Conservation (phyloP, 2,888 invertebrate genomes). For the Rhopalosiphum nymphaeae region DNA sequence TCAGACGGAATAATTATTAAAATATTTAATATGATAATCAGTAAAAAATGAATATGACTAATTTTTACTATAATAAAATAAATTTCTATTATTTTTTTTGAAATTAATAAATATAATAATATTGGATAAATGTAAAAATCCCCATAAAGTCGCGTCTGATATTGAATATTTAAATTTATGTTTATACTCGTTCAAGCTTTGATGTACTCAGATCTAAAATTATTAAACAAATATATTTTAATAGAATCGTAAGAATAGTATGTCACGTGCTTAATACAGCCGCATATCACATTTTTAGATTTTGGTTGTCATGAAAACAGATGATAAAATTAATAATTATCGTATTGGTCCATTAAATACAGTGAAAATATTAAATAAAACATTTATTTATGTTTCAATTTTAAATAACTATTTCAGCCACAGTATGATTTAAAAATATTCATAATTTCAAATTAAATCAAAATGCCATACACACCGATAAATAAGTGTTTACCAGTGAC, state of each 20-base stretch:
- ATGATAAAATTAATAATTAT: background rate
- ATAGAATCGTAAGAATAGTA: background rate
- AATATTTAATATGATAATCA: background rate
- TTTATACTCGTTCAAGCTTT: background rate
- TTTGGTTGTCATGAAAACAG: background rate
- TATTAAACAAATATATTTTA: background rate
- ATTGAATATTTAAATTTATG: background rate
- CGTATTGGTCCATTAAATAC: background rate
- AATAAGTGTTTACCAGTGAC: slow-evolving; percentile 5
- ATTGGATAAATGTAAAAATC: background rate
- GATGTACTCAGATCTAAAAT: background rate
- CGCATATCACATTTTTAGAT: too few species aligned
- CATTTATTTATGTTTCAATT: background rate
- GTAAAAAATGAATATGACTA: background rate
- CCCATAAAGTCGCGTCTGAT: background rate
- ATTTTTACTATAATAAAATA: background rate
- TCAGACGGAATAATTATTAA: background rate
- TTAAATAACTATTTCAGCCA: background rate
- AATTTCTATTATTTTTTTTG: background rate
- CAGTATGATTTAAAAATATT: background rate
- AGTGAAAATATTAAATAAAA: background rate
- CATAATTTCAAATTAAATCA: background rate
- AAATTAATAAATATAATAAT: background rate
- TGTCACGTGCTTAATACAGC: too few species aligned
- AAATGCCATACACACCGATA: background rate